Conservation (phyloP, 2,113 vertebrate genomes). For the Pelusios castaneus region DNA sequence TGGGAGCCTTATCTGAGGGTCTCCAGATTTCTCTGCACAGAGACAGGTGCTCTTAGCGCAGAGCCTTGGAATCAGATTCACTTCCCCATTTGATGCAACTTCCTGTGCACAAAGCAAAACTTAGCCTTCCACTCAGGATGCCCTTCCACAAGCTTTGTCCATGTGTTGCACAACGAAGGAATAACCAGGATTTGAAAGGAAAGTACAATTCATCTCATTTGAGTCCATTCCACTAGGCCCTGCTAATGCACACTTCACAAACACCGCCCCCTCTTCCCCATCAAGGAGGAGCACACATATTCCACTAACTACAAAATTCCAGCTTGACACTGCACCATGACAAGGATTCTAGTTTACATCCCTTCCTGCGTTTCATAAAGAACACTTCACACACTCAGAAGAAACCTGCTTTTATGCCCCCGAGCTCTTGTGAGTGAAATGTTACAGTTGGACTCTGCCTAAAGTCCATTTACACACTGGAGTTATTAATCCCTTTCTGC, state of each 20-base stretch:
- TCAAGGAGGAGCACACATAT: not conserved
- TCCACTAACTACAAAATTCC: not conserved
- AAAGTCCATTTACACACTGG: constrained; percentile 53
- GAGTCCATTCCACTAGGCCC: not conserved
- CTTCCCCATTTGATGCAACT: not conserved
- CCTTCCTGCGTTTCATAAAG: constrained; percentile 15
- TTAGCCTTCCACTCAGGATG: not conserved
- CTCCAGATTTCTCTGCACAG: not conserved
- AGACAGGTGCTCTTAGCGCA: not conserved
- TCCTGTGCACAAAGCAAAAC: not conserved
- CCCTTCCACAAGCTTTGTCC: not conserved
- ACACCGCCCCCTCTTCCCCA: not conserved
- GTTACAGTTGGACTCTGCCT: constrained; percentile 35
- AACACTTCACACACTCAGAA: constrained; percentile 36
- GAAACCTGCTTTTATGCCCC: constrained; percentile 26
- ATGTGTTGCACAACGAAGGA: not conserved
- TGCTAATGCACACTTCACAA: not conserved
- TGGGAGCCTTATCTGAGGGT: accelerated
- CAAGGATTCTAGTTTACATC: not conserved
- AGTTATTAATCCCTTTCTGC: constrained; percentile 66
- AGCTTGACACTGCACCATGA: not conserved
- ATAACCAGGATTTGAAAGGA: not conserved
- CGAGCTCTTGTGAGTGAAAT: constrained; percentile 50
- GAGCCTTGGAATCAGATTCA: not conserved
- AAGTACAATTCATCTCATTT: not conserved